A percentile compares a stretch with the other conserved stretches of the same genome.
Conservation (phyloP, 1,140 invertebrate genomes). For the Mizuhopecten yessoensis region DNA sequence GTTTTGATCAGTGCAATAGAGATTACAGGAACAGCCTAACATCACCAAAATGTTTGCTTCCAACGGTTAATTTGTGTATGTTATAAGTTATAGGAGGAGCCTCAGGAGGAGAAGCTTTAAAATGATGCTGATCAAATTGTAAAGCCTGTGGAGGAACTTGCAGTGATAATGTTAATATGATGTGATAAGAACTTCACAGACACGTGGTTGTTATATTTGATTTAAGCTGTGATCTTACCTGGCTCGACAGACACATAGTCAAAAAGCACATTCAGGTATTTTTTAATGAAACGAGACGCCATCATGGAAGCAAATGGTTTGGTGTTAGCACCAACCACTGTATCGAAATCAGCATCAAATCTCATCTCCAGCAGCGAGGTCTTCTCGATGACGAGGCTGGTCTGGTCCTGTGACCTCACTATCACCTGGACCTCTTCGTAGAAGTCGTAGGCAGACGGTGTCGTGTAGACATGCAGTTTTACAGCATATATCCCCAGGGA, state of each 20-base stretch:
- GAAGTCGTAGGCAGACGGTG: conserved; percentile 67
- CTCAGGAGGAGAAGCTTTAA: too few relatives aligned
- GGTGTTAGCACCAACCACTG: conserved; percentile 42
- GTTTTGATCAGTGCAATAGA: too few relatives aligned
- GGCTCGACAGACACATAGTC: background rate
- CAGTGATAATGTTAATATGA: too few relatives aligned
- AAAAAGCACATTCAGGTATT: background rate
- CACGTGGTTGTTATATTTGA: too few relatives aligned
- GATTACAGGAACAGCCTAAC: too few relatives aligned
- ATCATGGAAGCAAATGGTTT: conserved; percentile 22
- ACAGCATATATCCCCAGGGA: conserved; percentile 63
- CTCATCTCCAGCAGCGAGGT: conserved; percentile 58
- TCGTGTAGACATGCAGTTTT: conserved; percentile 59
- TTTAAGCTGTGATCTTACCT: conserved; percentile 8
- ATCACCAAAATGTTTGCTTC: too few relatives aligned
- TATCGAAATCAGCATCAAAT: conserved; percentile 65
- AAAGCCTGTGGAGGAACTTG: too few relatives aligned
- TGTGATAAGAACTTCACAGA: too few relatives aligned
- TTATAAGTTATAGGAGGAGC: too few relatives aligned
- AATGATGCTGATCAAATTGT: too few relatives aligned
- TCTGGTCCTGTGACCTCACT: conserved; percentile 52
- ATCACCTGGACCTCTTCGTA: conserved; percentile 50
- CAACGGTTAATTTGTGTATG: too few relatives aligned
- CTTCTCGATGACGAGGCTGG: conserved; percentile 46
- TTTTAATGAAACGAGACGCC: background rate